Evolutionary conservation across 2,113 vertebrate genomes (phyloP), one percentile per base, ranked within the genome.

Genomic region (Piaya cayana): DNA sequence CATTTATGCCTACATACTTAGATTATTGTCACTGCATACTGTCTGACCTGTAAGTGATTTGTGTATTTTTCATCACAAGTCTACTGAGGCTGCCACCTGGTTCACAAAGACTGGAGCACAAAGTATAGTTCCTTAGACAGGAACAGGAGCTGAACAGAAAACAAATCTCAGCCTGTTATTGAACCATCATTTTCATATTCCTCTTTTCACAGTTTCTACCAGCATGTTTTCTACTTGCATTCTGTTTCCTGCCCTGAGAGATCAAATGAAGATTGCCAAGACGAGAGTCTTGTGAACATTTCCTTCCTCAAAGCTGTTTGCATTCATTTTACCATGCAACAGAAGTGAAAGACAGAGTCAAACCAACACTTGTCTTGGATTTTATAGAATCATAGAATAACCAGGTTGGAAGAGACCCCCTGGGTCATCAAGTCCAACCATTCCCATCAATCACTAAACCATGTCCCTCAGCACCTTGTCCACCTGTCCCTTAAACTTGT

Each of bases 181-280:
- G 60, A 90, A 63, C 9, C 27, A 52, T 68, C 10, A 74, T 91
- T 67, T 93, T 85, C 43, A 45, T 82, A 82, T 70, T 92, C 47
- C 11, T 63, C 12, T 82, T 85, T 92, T 85, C 70, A 79, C 56
- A 82, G 47, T 12, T 88, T 88, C 80, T 78, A 77, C 18, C 21
- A n/a, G 29, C 25, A n/a, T 50, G 25, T 77, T 86, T 95, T 80
- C 86, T 80, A 37, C 64, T 82, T 86, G 56, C 30, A 80, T 45
- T n/a, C 68, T 90, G 39, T 83, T 92, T 86, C 50, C 37, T 77
- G 55, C 18, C 17, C 69, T 78, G 47, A 90, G 67, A 92, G 18
- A 95, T 75, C 62, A 93, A 81, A 93, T 32, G 16, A 88, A 81
- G 84, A 63, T 86, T 77, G 25, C 55, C 63, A 76, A 72, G 58